Evolutionary conservation across 2,113 vertebrate species (phyloP), one percentile per base, ranked within the genome.

Genomic region (Podarcis cretensis): DNA sequence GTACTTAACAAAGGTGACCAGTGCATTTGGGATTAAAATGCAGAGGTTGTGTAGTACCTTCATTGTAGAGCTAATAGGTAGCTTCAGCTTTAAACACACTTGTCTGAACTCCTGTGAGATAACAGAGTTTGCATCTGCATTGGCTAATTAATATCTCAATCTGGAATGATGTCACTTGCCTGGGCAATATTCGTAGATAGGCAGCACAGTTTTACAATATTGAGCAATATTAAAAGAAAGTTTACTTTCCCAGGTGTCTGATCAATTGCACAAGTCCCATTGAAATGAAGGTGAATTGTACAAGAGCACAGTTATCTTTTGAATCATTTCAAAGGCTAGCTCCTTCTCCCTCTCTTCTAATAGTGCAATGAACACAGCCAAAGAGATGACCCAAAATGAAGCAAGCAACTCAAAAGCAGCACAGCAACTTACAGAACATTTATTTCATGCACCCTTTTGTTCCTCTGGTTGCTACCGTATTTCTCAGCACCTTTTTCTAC

Each of bases 1-100:
- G 81, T 40, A 89, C 69, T 90, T 88, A 87, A 87, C 2, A 82
- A 90, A 87, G 27, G 35, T 68, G 6, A 66, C 23, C 10, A 4
- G 13, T 1, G 2, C 65, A 6, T 81, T 87, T 86, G n/a, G 68
- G 0, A 30, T 48, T 91, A 43, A 83, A 92, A 84, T 1, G 48
- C 43, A 3, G 91, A 90, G 79, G 1, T 73, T 23, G 69, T 32
- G 20, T 27, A 77, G 40, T 68, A 48, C 10, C 63, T 32, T 37
- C 82, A 25, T 66, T 82, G 32, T 3, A n/a, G 16, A 74, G 35
- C 81, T 80, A 87, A 71, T 59, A 73, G 9, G n/a, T 54, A 59
- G n/a, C 54, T 65, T 25, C 54, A 87, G n/a, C 40, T 76, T 88
- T 68, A 48, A 88, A 18, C n/a, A 75, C 71, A 48, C 12, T n/a